Conservation (phyloP, 2,797 vertebrate species). For the Acanthurus tractus region DNA sequence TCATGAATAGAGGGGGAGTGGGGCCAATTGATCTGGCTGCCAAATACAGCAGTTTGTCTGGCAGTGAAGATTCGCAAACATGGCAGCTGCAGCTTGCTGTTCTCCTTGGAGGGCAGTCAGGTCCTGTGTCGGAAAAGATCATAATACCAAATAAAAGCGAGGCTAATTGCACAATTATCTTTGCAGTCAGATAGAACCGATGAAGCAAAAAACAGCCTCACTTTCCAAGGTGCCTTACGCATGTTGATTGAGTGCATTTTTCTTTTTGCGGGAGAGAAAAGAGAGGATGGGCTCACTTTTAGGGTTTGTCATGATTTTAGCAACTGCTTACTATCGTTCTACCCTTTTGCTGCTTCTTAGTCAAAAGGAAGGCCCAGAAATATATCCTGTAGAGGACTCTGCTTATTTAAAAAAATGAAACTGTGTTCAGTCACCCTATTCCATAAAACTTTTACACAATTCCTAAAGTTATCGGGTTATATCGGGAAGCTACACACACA, state of each 20-base stretch:
- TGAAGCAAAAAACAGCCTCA: not conserved
- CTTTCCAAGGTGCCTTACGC: not conserved
- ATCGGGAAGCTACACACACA: too few species aligned
- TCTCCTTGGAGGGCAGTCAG: conserved; percentile 4
- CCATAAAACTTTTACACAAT: too few species aligned
- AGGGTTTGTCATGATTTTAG: too few species aligned
- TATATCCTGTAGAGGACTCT: too few species aligned
- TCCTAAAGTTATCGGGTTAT: too few species aligned
- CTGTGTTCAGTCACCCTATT: too few species aligned
- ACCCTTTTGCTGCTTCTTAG: too few species aligned
- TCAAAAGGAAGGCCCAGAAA: too few species aligned
- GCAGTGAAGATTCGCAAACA: not conserved
- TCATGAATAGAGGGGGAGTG: not conserved
- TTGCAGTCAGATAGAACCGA: not conserved
- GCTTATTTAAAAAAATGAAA: too few species aligned
- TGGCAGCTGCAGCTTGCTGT: conserved; percentile 1
- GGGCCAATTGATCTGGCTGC: conserved; percentile 7
- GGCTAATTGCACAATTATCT: conserved; percentile 4
- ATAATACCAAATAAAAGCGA: conserved; percentile 10
- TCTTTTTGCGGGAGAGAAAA: not conserved
- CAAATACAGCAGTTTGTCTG: conserved; percentile 5
- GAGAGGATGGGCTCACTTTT: too few species aligned
- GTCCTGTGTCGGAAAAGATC: not conserved
- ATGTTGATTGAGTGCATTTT: fast-evolving
- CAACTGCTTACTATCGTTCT: too few species aligned